phyloP scores from a whole-genome alignment of 1,140 invertebrate species.

The Sipha flava region DNA sequence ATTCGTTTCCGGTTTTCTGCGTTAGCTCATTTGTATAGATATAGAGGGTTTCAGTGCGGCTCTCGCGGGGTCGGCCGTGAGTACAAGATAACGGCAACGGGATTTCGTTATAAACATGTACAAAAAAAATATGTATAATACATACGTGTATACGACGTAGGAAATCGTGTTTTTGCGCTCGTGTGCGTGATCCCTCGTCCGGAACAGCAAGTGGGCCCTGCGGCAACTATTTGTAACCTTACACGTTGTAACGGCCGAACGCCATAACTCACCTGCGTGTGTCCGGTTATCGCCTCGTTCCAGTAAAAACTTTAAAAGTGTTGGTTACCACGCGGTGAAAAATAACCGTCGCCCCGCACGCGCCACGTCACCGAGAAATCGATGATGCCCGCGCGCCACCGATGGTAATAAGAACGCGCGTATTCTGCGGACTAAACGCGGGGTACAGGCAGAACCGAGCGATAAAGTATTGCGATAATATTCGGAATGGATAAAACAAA shows the following conservation, averaged over 20 bases:
- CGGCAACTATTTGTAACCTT: slow-evolving; percentile 26
- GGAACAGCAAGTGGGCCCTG: not conserved
- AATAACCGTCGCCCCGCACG: not conserved
- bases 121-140: not conserved
- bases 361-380: not conserved
- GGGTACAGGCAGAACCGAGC: too few relatives aligned
- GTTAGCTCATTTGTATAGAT: too few relatives aligned
- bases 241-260: slow-evolving; percentile 12
- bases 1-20: not conserved
- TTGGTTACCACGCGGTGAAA: not conserved
- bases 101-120: too few relatives aligned
- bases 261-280: slow-evolving; percentile 11
- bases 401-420: too few relatives aligned
- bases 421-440: too few relatives aligned
- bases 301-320: slow-evolving; percentile 22
- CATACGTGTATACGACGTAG: too few relatives aligned
- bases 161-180: not conserved
- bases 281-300: slow-evolving; percentile 19
- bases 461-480: too few relatives aligned
- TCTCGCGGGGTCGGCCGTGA: too few relatives aligned
- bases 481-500: too few relatives aligned
- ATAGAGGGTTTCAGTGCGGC: too few relatives aligned
- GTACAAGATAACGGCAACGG: too few relatives aligned
- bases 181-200: not conserved
- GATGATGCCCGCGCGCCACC: too few relatives aligned